Percentiles rank a stretch among this genome's conserved stretches.
These are phyloP conservation scores for Pelochelys cantorii DNA, from an alignment of 2,797 vertebrate species.

Conservation along the genomic window DNA sequence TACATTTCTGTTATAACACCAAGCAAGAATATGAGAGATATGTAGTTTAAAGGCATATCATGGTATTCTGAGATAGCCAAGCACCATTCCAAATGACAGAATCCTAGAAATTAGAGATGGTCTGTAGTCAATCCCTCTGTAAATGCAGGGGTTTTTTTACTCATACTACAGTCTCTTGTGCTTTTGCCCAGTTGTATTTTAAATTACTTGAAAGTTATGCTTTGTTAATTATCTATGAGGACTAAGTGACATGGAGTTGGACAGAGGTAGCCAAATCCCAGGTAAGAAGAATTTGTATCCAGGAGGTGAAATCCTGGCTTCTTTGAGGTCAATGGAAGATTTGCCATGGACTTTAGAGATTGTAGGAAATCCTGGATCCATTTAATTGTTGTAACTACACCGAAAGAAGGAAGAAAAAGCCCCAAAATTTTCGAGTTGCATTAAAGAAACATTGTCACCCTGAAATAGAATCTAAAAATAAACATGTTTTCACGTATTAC, in stretches of 20 bases:
- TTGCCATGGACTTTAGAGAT: constrained; percentile 19
- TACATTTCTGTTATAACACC: neutral
- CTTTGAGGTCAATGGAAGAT: constrained; percentile 28
- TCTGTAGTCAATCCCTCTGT: constrained; percentile 49
- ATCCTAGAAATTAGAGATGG: constrained; percentile 51
- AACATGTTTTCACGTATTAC: neutral
- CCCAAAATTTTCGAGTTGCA: neutral
- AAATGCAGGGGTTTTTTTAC: constrained; percentile 1
- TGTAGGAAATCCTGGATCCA: neutral
- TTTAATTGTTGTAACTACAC: constrained; percentile 31
- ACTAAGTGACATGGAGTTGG: neutral
- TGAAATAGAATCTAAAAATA: neutral
- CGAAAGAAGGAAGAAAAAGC: constrained; percentile 44
- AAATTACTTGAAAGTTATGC: constrained; percentile 37
- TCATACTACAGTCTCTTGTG: constrained; percentile 20
- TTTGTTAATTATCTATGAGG: constrained; percentile 24
- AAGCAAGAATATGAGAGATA: constrained; percentile 43
- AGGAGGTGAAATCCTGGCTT: neutral
- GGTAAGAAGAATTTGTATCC: constrained; percentile 40
- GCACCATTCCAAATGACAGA: constrained; percentile 16
- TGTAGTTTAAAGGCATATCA: constrained; percentile 14
- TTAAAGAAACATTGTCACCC: neutral
- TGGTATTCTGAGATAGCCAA: neutral
- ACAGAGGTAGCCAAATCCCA: constrained; percentile 32
- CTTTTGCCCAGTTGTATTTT: constrained; percentile 39